Conservation (phyloP, 2,113 vertebrate genomes). For the Daboia siamensis region DNA sequence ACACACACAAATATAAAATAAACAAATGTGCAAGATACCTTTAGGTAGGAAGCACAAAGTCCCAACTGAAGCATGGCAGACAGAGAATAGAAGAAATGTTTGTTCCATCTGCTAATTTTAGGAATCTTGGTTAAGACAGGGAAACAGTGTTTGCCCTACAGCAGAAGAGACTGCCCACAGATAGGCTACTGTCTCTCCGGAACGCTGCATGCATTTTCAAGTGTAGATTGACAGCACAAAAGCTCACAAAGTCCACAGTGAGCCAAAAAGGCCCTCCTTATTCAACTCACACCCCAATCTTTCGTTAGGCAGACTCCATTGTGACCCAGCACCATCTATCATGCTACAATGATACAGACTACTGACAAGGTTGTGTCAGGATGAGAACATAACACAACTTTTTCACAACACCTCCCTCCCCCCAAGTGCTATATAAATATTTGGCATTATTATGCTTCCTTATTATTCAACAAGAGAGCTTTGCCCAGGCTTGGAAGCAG, state of each 20-base stretch:
- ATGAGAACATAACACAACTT: neutral
- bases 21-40: neutral
- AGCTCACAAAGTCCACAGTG: neutral
- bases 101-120: neutral
- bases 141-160: neutral
- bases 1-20: neutral
- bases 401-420: neutral
- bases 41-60: neutral
- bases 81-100: neutral
- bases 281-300: neutral
- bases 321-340: neutral
- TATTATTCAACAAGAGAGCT: neutral
- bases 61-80: neutral
- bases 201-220: neutral
- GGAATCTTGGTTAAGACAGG: neutral
- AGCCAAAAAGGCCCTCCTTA: neutral
- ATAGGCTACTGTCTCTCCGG: neutral
- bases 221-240: neutral
- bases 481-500: neutral
- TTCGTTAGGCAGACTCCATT: neutral
- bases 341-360: neutral
- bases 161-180: neutral
- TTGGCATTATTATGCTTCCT: neutral
- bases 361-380: neutral
- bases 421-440: neutral